These are phyloP conservation scores for Chaitophorus viminalis DNA, from an alignment of 2,888 invertebrate genomes.

Conservation along the genomic window DNA sequence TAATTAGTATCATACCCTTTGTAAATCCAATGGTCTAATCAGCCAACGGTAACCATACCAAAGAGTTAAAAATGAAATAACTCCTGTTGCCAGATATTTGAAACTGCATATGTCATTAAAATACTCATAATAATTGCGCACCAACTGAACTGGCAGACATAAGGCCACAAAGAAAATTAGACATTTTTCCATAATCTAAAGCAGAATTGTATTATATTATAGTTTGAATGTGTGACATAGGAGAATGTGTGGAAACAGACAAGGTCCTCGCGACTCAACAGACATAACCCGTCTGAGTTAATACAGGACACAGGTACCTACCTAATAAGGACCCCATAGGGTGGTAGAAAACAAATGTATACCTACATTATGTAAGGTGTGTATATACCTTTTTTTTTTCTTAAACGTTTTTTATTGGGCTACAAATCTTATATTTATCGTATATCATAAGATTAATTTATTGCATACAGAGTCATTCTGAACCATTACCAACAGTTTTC, in stretches of 20 bases:
- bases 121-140: background rate
- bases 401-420: constrained; percentile 38
- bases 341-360: background rate
- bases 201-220: background rate
- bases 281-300: background rate
- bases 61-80: background rate
- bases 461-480: constrained; percentile 15
- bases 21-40: constrained; percentile 42
- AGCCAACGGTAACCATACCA: constrained; percentile 36
- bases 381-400: constrained; percentile 10
- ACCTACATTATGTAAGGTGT: background rate
- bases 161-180: background rate
- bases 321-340: background rate
- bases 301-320: background rate
- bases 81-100: background rate
- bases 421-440: background rate
- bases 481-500: background rate
- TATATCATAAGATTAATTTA: background rate
- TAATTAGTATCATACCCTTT: constrained; percentile 28
- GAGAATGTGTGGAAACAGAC: background rate
- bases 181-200: constrained; percentile 4
- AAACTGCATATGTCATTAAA: background rate
- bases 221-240: background rate
- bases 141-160: constrained; percentile 10
- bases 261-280: background rate